Evolutionary conservation across 2,113 vertebrate species (phyloP), one percentile per base, ranked within the genome.

Genomic region (Trichechus manatus): DNA sequence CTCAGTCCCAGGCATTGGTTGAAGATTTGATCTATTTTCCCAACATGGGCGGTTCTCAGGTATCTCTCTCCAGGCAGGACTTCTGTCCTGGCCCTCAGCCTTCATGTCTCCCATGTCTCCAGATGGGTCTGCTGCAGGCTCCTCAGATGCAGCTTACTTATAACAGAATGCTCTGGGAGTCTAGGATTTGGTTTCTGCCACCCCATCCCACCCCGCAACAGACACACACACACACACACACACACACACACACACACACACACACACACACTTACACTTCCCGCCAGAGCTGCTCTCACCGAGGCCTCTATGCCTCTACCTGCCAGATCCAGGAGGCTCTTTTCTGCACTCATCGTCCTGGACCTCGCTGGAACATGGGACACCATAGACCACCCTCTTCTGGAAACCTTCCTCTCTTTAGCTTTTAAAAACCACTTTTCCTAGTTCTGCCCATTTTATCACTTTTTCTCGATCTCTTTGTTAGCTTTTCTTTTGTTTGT

Each of bases 381-480:
- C 15, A n/a, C 56, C n/a, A 14, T 5, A 50, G 42, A 56, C n/a
- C 39, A 27, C 36, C 20, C 77, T 27, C 19, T n/a, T 85, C 53
- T 47, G n/a, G 23, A 84, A 59, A 36, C 5, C 1, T 31, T 50
- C 72, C 36, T 20, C 53, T 84, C 53, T 86, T 68, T 56, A 75
- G 53, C 63, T 70, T 94, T 63, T 77, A 56, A 63, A 36, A n/a
- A 25, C 44, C 53, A 47, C 61, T 17, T 70, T 78, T 82, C 27
- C 31, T 56, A 17, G 63, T 66, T 81, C 56, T 23, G 47, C 56
- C 42, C 22, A 20, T 68, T 56, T 84, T 78, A 61, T 53, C 22
- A 50, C 29, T n/a, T 83, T 77, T 33, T 74, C 85, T 93, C 63
- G 1, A 29, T 80, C 92, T 87, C 81, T 87, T 44, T 91, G 50